Base-by-base conservation (phyloP, 1,140 invertebrate species). In the Mactra quadrangularis region DNA sequence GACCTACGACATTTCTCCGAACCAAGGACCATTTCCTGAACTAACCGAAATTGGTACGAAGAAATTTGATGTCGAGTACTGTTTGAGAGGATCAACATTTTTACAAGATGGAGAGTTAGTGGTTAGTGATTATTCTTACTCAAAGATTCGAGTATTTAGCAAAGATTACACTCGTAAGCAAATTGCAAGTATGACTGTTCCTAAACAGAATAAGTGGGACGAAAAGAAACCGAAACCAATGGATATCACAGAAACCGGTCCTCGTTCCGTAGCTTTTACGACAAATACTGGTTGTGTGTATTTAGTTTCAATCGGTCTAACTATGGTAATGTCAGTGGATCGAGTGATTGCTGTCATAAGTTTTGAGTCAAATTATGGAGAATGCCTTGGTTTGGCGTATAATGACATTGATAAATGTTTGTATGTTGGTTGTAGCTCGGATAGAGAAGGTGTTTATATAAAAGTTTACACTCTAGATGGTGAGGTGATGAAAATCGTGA, bases 31-130 rank as follows among this genome's bases (percentile, higher is more conserved):
- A 13, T 81, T 70, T 33, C 77, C 77, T 4, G 66, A 81, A 57
- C 64, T 81, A 11, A 81, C 66, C 9, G 77, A 71, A 50, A 81
- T 81, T 17, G 77, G 77, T 11, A 68, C 77, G 6, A 81, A 71
- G 1, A 81, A 81, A 45, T 81, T 81, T 50, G 77, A 81, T 53
- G 66, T 81, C n/a, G 77, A 70, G 60, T 70, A 47, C 29, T 59
- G 47, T 29, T 13, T 81, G 7, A 62, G 50, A 57, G 77, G 77
- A 17, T 70, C 64, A 19, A 50, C 77, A 27, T 81, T 81, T 57
- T 27, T 81, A 11, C 77, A 64, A 15, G 60, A 81, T 60, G 77
- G 77, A 22, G 77, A 81, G 47, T 52, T 81, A 2, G 77, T 81
- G 6, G 41, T 81, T 7, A 81, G 64, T 15, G 77, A 81, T 50